phyloP scores from a whole-genome alignment of 2,797 vertebrate genomes.

The Ceryle rudis region DNA sequence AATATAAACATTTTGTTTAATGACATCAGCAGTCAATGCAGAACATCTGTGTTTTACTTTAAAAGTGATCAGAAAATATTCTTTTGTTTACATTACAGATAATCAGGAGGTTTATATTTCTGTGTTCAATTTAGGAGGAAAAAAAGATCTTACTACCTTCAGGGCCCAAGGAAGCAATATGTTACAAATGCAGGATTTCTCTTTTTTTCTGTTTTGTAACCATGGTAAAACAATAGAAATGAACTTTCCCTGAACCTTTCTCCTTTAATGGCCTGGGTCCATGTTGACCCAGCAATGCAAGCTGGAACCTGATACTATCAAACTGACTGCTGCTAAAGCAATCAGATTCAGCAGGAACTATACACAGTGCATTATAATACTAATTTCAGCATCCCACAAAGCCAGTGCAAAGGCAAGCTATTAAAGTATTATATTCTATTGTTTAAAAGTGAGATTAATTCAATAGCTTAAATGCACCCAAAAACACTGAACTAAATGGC shows the following conservation, averaged over 20 bases:
- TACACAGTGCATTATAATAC: slow-evolving; percentile 86
- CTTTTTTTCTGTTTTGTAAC: slow-evolving; percentile 88
- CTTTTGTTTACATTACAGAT: slow-evolving; percentile 81
- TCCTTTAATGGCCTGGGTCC: slow-evolving; percentile 94
- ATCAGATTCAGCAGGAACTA: slow-evolving; percentile 96
- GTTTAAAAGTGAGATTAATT: slow-evolving; percentile 86
- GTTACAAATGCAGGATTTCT: slow-evolving; percentile 87
- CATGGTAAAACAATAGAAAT: slow-evolving; percentile 94
- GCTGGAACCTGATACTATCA: slow-evolving; percentile 95
- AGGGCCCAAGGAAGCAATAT: slow-evolving; percentile 83
- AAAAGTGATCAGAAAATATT: slow-evolving; percentile 74
- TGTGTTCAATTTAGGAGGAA: slow-evolving; percentile 85
- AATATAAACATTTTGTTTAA: slow-evolving; percentile 77
- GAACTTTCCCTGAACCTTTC: slow-evolving; percentile 99
- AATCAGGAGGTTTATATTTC: slow-evolving; percentile 83
- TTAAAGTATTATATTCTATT: slow-evolving; percentile 89
- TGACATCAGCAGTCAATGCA: slow-evolving; percentile 72
- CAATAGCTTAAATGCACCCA: slow-evolving; percentile 73
- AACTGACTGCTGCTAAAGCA: slow-evolving; percentile 92
- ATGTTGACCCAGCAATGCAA: slow-evolving; percentile 93
- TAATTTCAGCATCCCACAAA: slow-evolving; percentile 90
- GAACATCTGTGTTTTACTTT: slow-evolving; percentile 77
- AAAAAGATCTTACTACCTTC: slow-evolving; percentile 81
- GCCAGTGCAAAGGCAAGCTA: slow-evolving; percentile 86
- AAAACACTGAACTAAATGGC: slow-evolving; percentile 69